Conservation (phyloP, 1,140 invertebrate species). For the Drosophila hydei region DNA sequence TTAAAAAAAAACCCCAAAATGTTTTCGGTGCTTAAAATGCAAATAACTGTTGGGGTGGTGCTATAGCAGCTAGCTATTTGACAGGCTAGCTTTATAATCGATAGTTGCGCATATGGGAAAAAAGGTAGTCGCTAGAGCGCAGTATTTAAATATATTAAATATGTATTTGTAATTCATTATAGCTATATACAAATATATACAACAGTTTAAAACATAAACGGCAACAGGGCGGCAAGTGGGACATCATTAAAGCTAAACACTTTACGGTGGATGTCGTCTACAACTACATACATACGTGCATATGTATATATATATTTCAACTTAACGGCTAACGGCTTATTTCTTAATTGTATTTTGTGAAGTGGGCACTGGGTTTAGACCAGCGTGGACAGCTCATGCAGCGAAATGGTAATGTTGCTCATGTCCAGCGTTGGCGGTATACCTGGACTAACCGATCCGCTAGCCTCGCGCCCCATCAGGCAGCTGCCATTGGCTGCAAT, state of each 20-base stretch:
- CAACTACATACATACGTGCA: slow-evolving; percentile 4
- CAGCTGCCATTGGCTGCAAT: slow-evolving; percentile 44
- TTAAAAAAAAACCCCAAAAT: no score
- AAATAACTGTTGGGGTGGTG: not conserved
- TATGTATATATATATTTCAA: not conserved
- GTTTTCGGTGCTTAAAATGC: not conserved
- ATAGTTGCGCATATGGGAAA: not conserved
- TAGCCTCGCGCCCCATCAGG: slow-evolving; percentile 84
- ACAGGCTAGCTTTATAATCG: not conserved
- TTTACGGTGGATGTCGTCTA: slow-evolving; percentile 60
- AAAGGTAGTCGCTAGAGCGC: not conserved
- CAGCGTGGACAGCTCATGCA: slow-evolving; percentile 89
- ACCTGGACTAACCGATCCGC: slow-evolving; percentile 87
- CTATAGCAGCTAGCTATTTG: no score
- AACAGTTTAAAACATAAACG: slow-evolving; percentile 41
- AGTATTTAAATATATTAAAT: slow-evolving; percentile 19
- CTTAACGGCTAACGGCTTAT: slow-evolving; percentile 17
- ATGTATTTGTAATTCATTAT: slow-evolving; percentile 15
- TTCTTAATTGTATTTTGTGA: slow-evolving; percentile 1
- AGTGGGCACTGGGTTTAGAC: slow-evolving; percentile 82
- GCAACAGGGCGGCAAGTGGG: slow-evolving; percentile 38
- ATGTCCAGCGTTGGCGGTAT: slow-evolving; percentile 87
- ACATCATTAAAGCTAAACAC: slow-evolving; percentile 29
- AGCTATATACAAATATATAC: slow-evolving; percentile 72
- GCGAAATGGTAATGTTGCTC: slow-evolving; percentile 87